phyloP scores from a whole-genome alignment of 2,113 vertebrate species.

The Colossoma macropomum region DNA sequence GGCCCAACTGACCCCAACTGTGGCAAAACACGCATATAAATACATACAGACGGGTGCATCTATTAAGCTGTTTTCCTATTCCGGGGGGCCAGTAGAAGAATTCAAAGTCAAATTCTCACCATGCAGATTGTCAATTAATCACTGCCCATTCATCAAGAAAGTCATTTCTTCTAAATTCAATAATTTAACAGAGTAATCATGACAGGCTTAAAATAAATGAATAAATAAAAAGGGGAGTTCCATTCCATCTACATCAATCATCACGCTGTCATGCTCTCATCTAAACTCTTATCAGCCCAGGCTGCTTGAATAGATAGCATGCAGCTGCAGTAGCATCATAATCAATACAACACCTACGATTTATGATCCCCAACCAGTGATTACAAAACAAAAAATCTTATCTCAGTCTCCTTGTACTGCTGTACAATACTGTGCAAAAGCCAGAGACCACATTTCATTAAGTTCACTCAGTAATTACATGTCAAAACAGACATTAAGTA shows the following conservation, averaged over 20 bases:
- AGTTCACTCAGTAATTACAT: no score
- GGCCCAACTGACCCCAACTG: neutral
- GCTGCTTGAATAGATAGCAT: neutral
- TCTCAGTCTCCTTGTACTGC: no score
- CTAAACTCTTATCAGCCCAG: neutral
- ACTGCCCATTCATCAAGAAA: no score
- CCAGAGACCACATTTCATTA: no score
- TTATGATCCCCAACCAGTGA: neutral
- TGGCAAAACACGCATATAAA: no score
- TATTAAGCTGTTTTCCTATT: no score
- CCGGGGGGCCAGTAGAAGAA: no score
- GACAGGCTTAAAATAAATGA: neutral
- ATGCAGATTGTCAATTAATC: no score
- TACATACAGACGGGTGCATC: no score
- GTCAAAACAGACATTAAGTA: no score
- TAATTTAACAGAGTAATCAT: neutral
- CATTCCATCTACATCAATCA: neutral
- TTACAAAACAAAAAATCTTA: neutral
- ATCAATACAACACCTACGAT: neutral
- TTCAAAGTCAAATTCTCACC: no score
- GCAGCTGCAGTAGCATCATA: neutral
- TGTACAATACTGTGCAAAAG: neutral
- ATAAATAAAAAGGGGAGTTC: neutral
- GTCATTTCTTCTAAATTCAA: no score
- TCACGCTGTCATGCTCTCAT: neutral